phyloP scores from a whole-genome alignment of 1,140 invertebrate genomes.

The Cotesia vestalis region DNA sequence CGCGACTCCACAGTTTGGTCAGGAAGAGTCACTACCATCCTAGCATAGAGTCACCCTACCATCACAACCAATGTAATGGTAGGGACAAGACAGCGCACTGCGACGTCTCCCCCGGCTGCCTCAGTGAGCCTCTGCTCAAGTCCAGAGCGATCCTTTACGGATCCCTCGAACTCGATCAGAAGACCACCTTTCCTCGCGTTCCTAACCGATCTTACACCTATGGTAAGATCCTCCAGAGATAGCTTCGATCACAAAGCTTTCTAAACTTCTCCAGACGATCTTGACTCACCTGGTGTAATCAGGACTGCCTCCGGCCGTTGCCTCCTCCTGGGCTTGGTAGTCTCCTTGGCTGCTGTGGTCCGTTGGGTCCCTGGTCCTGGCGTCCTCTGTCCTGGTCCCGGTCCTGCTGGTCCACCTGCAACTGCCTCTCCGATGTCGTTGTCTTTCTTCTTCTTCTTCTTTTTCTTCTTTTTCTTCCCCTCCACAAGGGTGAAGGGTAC shows the following conservation, averaged over 20 bases:
- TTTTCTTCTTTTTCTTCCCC: no score
- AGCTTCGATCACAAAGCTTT: not conserved
- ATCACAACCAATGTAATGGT: no score
- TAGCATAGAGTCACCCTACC: no score
- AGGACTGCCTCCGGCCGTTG: not conserved
- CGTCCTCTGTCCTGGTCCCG: not conserved
- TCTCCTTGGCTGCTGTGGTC: not conserved
- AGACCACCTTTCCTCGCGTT: not conserved
- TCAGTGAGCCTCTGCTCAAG: not conserved
- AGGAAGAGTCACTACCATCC: no score
- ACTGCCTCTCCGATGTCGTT: no score
- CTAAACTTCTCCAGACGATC: not conserved
- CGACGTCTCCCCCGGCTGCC: not conserved
- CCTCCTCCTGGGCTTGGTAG: not conserved
- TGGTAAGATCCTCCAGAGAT: not conserved
- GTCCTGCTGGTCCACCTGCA: no score
- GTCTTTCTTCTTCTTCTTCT: no score
- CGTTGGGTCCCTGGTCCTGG: not conserved
- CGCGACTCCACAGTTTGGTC: no score
- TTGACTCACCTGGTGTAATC: not conserved
- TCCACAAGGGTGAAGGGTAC: no score
- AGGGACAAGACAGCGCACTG: not conserved
- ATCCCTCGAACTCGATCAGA: not conserved
- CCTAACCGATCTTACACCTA: not conserved
- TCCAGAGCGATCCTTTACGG: no score